phyloP scores from a whole-genome alignment of 2,113 vertebrate genomes.

The Crotophaga sulcirostris region DNA sequence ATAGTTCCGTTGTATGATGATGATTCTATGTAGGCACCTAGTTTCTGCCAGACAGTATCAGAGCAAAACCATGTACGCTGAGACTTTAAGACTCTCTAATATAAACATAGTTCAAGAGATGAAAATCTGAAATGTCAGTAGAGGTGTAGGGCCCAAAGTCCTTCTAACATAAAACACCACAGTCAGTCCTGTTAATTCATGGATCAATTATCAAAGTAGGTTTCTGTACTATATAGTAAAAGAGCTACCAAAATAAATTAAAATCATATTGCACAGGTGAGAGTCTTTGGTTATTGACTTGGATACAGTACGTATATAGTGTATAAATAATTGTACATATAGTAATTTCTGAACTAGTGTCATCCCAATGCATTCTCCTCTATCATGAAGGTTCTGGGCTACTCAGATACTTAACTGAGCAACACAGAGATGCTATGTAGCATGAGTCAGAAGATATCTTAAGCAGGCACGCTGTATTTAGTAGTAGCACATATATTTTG shows the following conservation, averaged over 20 bases:
- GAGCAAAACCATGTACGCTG: background rate
- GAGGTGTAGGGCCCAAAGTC: background rate
- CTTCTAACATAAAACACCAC: background rate
- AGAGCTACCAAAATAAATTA: background rate
- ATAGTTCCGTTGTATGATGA: too few species aligned
- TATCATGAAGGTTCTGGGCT: background rate
- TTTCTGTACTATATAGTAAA: background rate
- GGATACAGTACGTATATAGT: background rate
- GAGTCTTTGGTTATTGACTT: background rate
- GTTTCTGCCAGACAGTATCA: background rate
- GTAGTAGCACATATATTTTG: background rate
- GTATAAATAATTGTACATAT: too few species aligned
- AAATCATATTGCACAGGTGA: accelerated
- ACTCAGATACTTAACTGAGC: background rate
- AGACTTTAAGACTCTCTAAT: background rate
- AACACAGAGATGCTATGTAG: background rate
- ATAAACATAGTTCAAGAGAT: background rate
- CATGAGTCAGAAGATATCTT: accelerated
- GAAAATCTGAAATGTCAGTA: background rate
- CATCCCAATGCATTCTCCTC: background rate
- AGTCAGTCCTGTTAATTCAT: background rate
- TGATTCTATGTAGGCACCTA: background rate
- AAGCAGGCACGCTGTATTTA: background rate
- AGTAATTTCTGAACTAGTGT: background rate
- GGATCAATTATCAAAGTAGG: background rate